phyloP scores from a whole-genome alignment of 2,888 invertebrate genomes.

The Parapristionchus giblindavisi region DNA sequence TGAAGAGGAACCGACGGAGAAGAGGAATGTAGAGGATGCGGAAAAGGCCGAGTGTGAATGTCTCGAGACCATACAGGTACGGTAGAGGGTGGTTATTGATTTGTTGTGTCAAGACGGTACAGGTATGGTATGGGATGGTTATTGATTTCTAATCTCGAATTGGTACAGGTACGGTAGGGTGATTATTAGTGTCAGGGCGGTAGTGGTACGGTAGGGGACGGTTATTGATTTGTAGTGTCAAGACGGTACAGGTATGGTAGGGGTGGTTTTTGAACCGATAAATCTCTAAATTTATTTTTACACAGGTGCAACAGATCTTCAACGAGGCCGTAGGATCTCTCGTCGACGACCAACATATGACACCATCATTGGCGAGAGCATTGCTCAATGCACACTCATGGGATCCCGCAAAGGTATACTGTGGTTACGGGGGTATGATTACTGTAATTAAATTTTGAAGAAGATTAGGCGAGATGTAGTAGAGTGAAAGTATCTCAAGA shows the following conservation, averaged over 20 bases:
- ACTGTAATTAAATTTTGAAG: not conserved
- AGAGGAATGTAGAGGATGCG: conserved; percentile 43
- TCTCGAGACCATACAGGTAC: conserved; percentile 46
- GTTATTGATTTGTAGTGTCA: not conserved
- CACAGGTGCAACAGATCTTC: conserved; percentile 53
- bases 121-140: too few species aligned
- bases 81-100: not conserved
- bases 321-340: conserved; percentile 46
- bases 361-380: conserved; percentile 54
- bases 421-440: too few species aligned
- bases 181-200: conserved; percentile 45
- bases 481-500: not conserved
- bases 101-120: not conserved
- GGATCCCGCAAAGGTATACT: conserved; percentile 85
- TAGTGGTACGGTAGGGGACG: conserved; percentile 40
- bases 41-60: conserved; percentile 55
- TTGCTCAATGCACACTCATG: conserved; percentile 89
- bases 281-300: not conserved
- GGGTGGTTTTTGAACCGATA: not conserved
- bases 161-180: too few species aligned
- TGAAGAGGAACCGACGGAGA: conserved; percentile 41
- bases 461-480: not conserved
- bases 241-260: too few species aligned
- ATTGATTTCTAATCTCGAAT: too few species aligned
- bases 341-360: conserved; percentile 39